phyloP scores from a whole-genome alignment of 2,797 vertebrate species.

The Pempheris klunzingeri region DNA sequence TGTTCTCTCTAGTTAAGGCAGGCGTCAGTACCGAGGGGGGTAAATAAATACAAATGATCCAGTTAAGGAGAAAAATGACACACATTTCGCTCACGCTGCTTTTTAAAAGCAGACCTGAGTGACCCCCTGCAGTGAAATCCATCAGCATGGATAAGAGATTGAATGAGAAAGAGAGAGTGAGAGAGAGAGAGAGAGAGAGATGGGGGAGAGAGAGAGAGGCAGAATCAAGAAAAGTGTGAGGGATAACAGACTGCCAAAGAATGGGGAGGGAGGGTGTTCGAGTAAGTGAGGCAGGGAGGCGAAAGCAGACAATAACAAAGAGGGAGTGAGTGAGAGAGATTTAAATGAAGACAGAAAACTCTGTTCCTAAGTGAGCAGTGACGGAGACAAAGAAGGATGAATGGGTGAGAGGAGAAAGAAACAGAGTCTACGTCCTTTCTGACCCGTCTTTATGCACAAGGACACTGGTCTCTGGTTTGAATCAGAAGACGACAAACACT shows the following conservation, averaged over 20 bases:
- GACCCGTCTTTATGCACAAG: conserved; percentile 25
- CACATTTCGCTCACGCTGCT: conserved; percentile 76
- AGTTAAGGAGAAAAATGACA: conserved; percentile 88
- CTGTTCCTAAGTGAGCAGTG: conserved; percentile 47
- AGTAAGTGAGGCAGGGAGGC: conserved; percentile 8
- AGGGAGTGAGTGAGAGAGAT: conserved; percentile 50
- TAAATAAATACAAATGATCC: conserved; percentile 89
- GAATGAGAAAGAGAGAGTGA: conserved; percentile 32
- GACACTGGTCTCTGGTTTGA: not conserved
- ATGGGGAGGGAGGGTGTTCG: conserved; percentile 13
- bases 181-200: not conserved
- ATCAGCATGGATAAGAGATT: conserved; percentile 73
- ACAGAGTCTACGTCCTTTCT: conserved; percentile 24
- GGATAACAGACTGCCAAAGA: conserved; percentile 52
- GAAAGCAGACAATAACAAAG: conserved; percentile 53
- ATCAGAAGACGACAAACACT: conserved; percentile 6
- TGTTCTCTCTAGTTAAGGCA: conserved; percentile 81
- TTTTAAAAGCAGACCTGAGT: conserved; percentile 80
- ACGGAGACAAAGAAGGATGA: conserved; percentile 51
- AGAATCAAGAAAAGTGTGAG: conserved; percentile 36
- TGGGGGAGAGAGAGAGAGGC: conserved; percentile 1
- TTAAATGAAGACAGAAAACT: conserved; percentile 71
- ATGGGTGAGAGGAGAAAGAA: conserved; percentile 16
- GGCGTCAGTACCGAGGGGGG: conserved; percentile 76
- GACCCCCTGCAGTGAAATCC: conserved; percentile 78